A percentile compares a stretch with the other conserved stretches of the same genome.
These are phyloP conservation scores for Chromoteleia sp. DNA, from an alignment of 2,888 invertebrate genomes.

Conservation along the genomic window DNA sequence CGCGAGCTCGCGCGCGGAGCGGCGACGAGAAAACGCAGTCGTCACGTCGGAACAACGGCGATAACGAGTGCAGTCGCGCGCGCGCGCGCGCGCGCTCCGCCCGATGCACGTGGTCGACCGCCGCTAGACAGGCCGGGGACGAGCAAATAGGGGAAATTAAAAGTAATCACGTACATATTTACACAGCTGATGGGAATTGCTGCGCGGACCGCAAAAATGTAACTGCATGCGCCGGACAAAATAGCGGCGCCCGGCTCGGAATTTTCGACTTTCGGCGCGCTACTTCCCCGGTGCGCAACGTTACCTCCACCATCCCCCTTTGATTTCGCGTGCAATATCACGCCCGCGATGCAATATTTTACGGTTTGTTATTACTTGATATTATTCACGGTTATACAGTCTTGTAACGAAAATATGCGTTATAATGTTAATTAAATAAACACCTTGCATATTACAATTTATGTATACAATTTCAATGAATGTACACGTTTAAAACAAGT, in stretches of 20 bases:
- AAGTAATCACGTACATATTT: conserved; percentile 82
- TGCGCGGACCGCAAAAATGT: conserved; percentile 79
- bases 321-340: too few relatives aligned
- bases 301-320: not conserved
- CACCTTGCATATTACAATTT: too few relatives aligned
- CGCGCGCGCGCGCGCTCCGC: too few relatives aligned
- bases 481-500: too few relatives aligned
- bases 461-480: too few relatives aligned
- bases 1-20: conserved; percentile 5
- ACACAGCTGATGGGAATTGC: conserved; percentile 77
- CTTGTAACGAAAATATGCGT: too few relatives aligned
- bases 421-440: too few relatives aligned
- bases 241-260: conserved; percentile 24
- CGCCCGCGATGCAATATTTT: too few relatives aligned
- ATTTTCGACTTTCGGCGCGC: conserved; percentile 28
- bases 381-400: too few relatives aligned
- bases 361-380: too few relatives aligned
- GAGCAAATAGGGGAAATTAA: conserved; percentile 80
- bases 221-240: conserved; percentile 72
- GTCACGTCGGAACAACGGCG: conserved; percentile 55
- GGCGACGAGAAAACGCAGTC: conserved; percentile 45
- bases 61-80: conserved; percentile 70
- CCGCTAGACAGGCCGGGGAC: conserved; percentile 71
- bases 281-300: conserved; percentile 19
- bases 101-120: conserved; percentile 77